A percentile compares a stretch with the other conserved stretches of the same genome.
phyloP scores from a whole-genome alignment of 2,797 vertebrate species.

The Notamacropus eugenii region DNA sequence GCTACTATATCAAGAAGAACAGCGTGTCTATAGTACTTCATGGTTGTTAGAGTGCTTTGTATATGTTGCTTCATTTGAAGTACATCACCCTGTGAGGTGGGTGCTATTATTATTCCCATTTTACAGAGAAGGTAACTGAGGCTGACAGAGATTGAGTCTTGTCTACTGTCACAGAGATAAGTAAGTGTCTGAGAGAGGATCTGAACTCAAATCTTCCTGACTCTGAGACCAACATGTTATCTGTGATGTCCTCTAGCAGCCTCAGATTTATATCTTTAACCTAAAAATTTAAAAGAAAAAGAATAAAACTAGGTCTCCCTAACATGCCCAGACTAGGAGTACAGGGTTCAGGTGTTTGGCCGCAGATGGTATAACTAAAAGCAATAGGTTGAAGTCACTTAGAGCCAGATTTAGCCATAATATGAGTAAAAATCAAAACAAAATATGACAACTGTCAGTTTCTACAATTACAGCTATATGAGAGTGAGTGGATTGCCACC shows the following conservation, averaged over 20 bases:
- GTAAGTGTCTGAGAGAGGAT: neutral
- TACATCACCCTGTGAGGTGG: neutral
- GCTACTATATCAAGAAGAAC: neutral
- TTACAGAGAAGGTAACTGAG: neutral
- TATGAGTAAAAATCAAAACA: neutral
- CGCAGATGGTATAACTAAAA: neutral
- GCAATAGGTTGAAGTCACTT: neutral
- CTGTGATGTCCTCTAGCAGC: too few species aligned
- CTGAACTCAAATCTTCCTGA: neutral
- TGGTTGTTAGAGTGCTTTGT: neutral
- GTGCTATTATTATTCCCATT: neutral
- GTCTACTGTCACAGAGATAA: neutral
- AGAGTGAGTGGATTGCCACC: neutral
- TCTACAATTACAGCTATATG: neutral
- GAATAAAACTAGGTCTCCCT: neutral
- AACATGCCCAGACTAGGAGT: neutral
- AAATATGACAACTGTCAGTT: neutral
- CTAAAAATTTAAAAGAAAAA: neutral
- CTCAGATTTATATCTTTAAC: neutral
- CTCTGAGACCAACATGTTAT: neutral
- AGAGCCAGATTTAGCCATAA: neutral
- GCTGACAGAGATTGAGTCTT: neutral
- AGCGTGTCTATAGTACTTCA: neutral
- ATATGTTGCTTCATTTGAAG: neutral
- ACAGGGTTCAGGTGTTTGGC: neutral